Base-by-base conservation (phyloP, 1,140 invertebrate genomes). In the Matsumurasca onukii region DNA sequence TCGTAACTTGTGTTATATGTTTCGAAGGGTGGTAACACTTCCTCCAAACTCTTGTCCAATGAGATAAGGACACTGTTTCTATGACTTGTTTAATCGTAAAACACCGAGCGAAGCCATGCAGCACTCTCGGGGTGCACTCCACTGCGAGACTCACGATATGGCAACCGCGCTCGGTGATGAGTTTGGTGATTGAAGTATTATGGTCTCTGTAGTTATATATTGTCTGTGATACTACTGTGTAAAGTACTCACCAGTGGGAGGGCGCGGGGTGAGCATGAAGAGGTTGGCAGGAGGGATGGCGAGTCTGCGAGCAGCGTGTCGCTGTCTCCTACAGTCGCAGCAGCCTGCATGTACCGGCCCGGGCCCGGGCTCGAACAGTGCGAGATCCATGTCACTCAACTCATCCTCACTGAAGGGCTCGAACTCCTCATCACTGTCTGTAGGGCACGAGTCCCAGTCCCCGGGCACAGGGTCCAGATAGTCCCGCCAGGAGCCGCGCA, bases 381-480 rank as follows among this genome's bases (percentile, higher is more conserved):
- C 81, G 72, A 88, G 80, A 79, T 89, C 86, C 74, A 88, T 80
- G 72, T 86, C 86, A 70, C 87, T 86, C 84, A 89, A 86, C 66
- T 79, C 75, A 70, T 82, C 83, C 69, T 84, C 82, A 13, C 81
- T 83, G 71, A 85, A 85, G 9, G 82, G 83, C 71, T 84, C 83
- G 72, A 84, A 85, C 71, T 85, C 83, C 71, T 77, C 78, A 66
- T 79, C 80, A 70, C 82, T 80, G 68, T 61, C 48, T 45, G 57
- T 64, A 9, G 30, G 30, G 22, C 34, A 61, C 22, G 55, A 25
- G 17, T 72, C 66, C 52, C 55, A 52, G 39, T 70, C 64, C 48
- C 48, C 20, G 5, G 57, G 39, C 3, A 24, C 45, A 22, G 66
- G 63, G 27, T 72, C 71, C 22, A 73, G 55, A 31, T 67, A 70